These are phyloP conservation scores for Dromas ardeola DNA, from an alignment of 2,113 vertebrate genomes.

Conservation along the genomic window DNA sequence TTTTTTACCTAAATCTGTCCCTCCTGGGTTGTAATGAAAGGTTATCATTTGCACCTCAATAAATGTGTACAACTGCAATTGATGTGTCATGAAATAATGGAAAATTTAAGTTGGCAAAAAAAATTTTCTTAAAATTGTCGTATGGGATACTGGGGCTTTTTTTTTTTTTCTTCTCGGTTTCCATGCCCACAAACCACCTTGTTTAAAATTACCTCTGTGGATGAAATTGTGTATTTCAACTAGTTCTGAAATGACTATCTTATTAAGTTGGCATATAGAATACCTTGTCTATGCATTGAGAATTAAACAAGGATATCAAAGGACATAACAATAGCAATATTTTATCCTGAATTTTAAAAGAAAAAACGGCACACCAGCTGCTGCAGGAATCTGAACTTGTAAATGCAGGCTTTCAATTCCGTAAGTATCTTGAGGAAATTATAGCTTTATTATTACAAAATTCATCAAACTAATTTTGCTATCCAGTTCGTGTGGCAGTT, in stretches of 20 bases:
- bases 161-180: neutral
- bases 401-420: neutral
- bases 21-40: neutral
- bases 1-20: neutral
- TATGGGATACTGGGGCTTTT: neutral
- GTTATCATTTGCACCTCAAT: neutral
- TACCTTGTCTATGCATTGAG: neutral
- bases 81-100: neutral
- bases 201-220: neutral
- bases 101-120: neutral
- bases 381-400: neutral
- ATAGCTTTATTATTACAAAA: neutral
- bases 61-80: neutral
- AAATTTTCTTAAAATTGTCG: neutral
- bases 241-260: neutral
- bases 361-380: neutral
- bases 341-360: neutral
- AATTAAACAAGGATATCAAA: constrained; percentile 1
- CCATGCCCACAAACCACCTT: neutral
- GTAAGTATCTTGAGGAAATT: neutral
- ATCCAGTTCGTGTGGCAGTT: neutral
- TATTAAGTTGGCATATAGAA: neutral
- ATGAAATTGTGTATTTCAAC: neutral
- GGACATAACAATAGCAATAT: neutral
- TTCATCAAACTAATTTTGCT: constrained; percentile 1